Evolutionary conservation across 2,797 vertebrate species (phyloP).

Genomic region (Loriculus beryllinus): DNA sequence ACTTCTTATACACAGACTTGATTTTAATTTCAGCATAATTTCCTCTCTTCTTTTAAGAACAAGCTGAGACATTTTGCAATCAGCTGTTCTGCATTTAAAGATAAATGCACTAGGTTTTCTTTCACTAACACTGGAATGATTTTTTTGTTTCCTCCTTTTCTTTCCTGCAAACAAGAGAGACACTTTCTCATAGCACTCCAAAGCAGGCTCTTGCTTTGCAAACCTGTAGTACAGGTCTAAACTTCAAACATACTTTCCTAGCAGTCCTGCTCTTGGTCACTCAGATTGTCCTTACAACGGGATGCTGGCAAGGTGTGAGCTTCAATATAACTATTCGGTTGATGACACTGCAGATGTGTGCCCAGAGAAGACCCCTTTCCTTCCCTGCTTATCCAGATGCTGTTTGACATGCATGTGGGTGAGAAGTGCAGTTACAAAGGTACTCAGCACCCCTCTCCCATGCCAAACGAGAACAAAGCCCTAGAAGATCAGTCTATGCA

Average conservation of each 20-base stretch:
- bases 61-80: background rate
- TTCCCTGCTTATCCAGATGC: background rate
- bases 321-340: background rate
- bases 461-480: background rate
- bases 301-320: accelerated
- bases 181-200: background rate
- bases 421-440: background rate
- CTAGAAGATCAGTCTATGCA: background rate
- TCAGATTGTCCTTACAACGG: background rate
- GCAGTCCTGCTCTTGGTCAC: accelerated
- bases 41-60: background rate
- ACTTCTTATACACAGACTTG: background rate
- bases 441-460: background rate
- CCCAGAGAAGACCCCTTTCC: background rate
- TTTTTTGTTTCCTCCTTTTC: background rate
- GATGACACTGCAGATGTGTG: accelerated
- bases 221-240: background rate
- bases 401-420: accelerated
- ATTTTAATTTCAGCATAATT: background rate
- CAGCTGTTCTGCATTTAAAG: background rate
- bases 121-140: background rate
- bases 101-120: background rate
- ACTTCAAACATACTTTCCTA: accelerated
- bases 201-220: background rate
- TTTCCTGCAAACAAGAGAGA: background rate